Conservation (phyloP, 2,797 vertebrate species). For the Channallabes apus region DNA sequence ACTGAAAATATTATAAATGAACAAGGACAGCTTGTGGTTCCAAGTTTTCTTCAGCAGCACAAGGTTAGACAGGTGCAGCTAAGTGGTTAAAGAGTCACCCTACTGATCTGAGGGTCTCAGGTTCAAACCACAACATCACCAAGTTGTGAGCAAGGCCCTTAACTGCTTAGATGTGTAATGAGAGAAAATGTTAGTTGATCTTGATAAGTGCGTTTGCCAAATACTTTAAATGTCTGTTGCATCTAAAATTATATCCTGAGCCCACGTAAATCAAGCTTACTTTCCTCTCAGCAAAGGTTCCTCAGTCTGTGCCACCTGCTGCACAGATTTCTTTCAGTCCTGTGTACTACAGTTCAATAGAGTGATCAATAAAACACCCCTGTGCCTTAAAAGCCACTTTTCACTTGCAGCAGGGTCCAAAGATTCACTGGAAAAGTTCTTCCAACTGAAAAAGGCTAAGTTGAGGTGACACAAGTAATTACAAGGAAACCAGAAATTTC, state of each 20-base stretch:
- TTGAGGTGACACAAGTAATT: constrained; percentile 56
- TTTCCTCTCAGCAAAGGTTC: background rate
- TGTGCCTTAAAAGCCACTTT: constrained; percentile 35
- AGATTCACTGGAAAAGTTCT: constrained; percentile 1
- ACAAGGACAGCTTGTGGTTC: background rate
- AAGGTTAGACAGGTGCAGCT: no score
- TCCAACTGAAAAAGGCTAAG: constrained; percentile 37
- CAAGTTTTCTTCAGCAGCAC: background rate
- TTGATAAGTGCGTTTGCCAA: no score
- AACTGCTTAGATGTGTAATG: no score
- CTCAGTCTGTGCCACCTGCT: background rate
- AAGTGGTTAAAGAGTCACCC: no score
- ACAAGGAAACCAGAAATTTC: constrained; percentile 47
- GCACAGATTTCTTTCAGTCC: constrained; percentile 13
- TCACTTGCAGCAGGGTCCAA: constrained; percentile 13
- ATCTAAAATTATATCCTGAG: background rate
- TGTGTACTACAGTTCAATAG: constrained; percentile 31
- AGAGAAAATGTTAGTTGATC: no score
- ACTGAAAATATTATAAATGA: background rate
- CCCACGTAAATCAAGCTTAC: background rate
- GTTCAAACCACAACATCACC: no score
- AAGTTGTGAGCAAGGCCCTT: no score
- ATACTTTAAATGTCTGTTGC: no score
- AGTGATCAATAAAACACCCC: constrained; percentile 42
- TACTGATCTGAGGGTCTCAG: no score